Percentiles rank a stretch among this genome's conserved stretches.
These are phyloP conservation scores for Plotosus lineatus DNA, from an alignment of 2,113 vertebrate species.

Conservation along the genomic window DNA sequence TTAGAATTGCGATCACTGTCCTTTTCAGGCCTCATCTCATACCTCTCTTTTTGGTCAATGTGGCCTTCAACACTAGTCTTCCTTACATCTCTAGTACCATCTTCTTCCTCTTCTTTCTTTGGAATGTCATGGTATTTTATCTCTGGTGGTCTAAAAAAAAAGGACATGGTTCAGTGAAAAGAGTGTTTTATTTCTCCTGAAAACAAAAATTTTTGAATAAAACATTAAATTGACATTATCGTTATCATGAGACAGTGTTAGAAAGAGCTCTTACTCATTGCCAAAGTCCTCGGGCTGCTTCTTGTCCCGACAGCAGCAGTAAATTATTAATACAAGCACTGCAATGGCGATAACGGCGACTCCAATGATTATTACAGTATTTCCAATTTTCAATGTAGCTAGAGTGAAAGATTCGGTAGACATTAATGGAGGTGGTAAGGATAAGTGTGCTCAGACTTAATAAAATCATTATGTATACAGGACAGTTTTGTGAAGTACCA, in stretches of 20 bases:
- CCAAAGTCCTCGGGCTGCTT: slow-evolving; percentile 51
- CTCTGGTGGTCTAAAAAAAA: slow-evolving; percentile 30
- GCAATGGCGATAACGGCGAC: slow-evolving; percentile 72
- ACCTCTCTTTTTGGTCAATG: neutral
- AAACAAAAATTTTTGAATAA: neutral
- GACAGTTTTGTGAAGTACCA: neutral
- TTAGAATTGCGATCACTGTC: neutral
- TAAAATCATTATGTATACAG: neutral
- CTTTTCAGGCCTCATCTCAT: slow-evolving; percentile 40
- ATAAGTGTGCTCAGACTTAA: neutral
- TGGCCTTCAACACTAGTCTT: slow-evolving; percentile 27
- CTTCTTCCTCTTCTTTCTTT: slow-evolving; percentile 54
- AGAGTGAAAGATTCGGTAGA: slow-evolving; percentile 11
- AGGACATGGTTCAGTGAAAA: neutral
- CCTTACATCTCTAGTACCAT: slow-evolving; percentile 37
- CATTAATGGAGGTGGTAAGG: neutral
- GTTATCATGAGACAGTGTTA: neutral
- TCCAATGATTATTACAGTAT: slow-evolving; percentile 77
- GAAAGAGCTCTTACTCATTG: slow-evolving; percentile 64
- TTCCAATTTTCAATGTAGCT: slow-evolving; percentile 83
- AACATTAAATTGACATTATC: neutral
- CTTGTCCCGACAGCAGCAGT: slow-evolving; percentile 77
- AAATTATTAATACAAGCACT: slow-evolving; percentile 72
- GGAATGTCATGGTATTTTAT: slow-evolving; percentile 59
- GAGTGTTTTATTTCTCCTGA: neutral